phyloP scores from a whole-genome alignment of 2,113 vertebrate genomes.

The Macaca nemestrina region DNA sequence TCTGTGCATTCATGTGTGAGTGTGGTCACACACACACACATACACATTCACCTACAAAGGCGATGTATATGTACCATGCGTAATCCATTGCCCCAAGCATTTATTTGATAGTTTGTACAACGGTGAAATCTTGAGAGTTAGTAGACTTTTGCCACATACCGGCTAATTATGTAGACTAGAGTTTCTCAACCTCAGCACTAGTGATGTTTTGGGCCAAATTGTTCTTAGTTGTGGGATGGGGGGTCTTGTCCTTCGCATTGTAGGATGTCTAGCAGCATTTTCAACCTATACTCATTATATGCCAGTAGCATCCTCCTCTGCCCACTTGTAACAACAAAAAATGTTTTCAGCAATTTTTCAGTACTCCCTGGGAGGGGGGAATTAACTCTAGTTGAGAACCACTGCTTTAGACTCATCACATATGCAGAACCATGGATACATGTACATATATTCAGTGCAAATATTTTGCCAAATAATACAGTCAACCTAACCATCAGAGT shows the following conservation, averaged over 20 bases:
- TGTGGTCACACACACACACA: neutral
- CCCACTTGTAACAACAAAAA: neutral
- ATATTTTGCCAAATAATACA: neutral
- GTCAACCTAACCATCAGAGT: neutral
- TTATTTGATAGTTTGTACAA: neutral
- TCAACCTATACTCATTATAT: fast-evolving
- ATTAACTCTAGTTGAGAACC: neutral
- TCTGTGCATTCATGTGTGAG: too few species aligned
- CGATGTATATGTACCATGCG: fast-evolving
- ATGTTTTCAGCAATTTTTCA: neutral
- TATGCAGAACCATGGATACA: neutral
- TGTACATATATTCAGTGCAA: neutral
- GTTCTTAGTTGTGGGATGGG: neutral
- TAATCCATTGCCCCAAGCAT: neutral
- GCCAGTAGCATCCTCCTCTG: too few species aligned
- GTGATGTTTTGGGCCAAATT: fast-evolving
- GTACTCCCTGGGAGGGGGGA: neutral
- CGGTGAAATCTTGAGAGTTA: neutral
- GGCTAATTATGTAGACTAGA: neutral
- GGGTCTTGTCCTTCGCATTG: neutral
- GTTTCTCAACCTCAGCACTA: neutral
- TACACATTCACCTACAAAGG: too few species aligned
- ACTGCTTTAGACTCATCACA: neutral
- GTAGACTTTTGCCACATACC: neutral
- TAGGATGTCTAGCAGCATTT: neutral